Percentiles rank a stretch among this genome's conserved stretches.
Evolutionary conservation across 2,797 vertebrate species (phyloP).

Genomic region (Choloepus didactylus): DNA sequence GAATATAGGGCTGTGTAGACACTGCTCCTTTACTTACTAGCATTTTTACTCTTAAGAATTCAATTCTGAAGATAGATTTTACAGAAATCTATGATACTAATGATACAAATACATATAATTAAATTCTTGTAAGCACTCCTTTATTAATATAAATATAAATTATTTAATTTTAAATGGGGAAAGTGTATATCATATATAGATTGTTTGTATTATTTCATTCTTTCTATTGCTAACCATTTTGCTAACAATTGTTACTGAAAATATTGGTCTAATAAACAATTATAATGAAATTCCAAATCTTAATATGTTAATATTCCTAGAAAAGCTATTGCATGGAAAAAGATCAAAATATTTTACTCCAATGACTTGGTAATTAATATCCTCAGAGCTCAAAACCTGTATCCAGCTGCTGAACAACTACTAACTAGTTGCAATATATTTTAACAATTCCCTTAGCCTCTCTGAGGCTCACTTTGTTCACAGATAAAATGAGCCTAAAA

Average conservation of each 20-base stretch:
- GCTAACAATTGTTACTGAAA: background rate
- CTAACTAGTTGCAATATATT: background rate
- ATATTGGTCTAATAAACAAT: background rate
- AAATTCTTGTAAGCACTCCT: background rate
- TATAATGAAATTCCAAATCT: background rate
- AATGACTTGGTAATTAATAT: background rate
- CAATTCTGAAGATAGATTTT: background rate
- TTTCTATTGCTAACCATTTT: background rate
- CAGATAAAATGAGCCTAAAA: background rate
- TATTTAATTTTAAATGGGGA: background rate
- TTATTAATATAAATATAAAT: background rate
- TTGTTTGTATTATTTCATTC: conserved; percentile 27
- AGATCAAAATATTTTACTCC: background rate
- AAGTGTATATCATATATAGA: background rate
- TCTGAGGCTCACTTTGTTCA: background rate
- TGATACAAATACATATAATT: background rate
- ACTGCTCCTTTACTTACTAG: background rate
- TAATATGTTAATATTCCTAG: background rate
- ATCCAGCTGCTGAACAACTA: background rate
- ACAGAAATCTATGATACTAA: background rate
- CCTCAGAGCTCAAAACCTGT: background rate
- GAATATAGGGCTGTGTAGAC: background rate
- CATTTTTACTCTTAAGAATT: background rate
- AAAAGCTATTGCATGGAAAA: background rate
- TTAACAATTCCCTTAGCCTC: background rate